phyloP scores from a whole-genome alignment of 1,140 invertebrate species.

The Zaprionus gabonicus region DNA sequence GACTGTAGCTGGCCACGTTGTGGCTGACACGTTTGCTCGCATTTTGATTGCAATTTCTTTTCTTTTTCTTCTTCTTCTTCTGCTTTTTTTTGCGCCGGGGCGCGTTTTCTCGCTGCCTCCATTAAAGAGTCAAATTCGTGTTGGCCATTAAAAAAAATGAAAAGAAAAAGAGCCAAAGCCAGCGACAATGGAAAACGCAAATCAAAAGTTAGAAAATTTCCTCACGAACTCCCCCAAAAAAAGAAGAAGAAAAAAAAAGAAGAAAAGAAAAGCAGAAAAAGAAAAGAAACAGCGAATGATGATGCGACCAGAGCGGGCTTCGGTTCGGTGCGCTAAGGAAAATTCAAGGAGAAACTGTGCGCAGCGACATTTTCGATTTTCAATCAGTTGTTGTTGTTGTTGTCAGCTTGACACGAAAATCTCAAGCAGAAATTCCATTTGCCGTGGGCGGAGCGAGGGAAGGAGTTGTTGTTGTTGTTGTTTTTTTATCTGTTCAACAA shows the following conservation, averaged over 20 bases:
- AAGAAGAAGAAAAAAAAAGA: constrained; percentile 16
- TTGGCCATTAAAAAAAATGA: constrained; percentile 77
- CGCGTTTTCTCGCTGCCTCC: constrained; percentile 56
- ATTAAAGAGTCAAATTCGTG: constrained; percentile 81
- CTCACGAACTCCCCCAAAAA: constrained; percentile 57
- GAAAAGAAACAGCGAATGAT: constrained; percentile 37
- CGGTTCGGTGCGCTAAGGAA: neutral
- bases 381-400: constrained; percentile 37
- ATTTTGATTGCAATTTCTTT: constrained; percentile 83
- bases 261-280: constrained; percentile 2
- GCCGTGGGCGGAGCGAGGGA: neutral
- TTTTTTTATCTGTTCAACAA: constrained; percentile 12
- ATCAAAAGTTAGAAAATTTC: constrained; percentile 74
- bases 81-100: constrained; percentile 25
- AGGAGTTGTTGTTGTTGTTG: neutral
- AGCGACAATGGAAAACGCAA: constrained; percentile 80
- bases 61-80: constrained; percentile 29
- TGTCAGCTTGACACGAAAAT: constrained; percentile 33
- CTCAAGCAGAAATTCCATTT: constrained; percentile 21
- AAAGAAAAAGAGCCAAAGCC: constrained; percentile 36
- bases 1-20: constrained; percentile 59
- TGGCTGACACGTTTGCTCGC: constrained; percentile 80
- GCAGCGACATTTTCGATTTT: constrained; percentile 45
- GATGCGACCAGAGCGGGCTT: constrained; percentile 17
- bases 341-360: constrained; percentile 12